A percentile compares a stretch with the other conserved stretches of the same genome.
phyloP scores from a whole-genome alignment of 2,797 vertebrate genomes.

The Arnoldichthys spilopterus region DNA sequence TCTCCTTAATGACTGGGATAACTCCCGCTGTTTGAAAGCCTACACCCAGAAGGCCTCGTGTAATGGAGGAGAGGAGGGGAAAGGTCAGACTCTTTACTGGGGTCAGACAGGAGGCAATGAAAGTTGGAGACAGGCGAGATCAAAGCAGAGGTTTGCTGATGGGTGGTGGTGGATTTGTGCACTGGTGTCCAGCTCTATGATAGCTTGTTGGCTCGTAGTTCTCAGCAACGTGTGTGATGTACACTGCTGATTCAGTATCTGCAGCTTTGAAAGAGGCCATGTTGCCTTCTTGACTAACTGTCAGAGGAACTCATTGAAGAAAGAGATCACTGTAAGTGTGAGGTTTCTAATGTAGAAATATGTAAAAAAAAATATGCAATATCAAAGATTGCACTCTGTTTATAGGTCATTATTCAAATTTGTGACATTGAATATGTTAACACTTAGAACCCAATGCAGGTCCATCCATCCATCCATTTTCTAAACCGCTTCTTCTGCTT shows the following conservation, averaged over 20 bases:
- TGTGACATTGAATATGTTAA: too few relatives aligned
- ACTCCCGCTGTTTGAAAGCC: constrained; percentile 55
- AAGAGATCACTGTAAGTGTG: not conserved
- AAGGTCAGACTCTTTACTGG: constrained; percentile 57
- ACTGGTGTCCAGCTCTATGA: not conserved
- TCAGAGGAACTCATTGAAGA: not conserved
- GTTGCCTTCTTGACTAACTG: not conserved
- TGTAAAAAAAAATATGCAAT: too few relatives aligned
- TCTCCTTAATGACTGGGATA: constrained; percentile 54
- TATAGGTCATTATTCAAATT: too few relatives aligned
- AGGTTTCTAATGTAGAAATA: too few relatives aligned
- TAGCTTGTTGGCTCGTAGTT: constrained; percentile 6
- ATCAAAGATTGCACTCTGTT: too few relatives aligned
- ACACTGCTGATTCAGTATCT: not conserved
- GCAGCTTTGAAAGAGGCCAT: not conserved
- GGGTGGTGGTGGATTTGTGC: constrained; percentile 28
- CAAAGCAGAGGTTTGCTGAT: constrained; percentile 49
- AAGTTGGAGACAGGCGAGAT: constrained; percentile 55
- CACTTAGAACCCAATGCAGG: too few relatives aligned
- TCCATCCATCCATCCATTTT: too few relatives aligned
- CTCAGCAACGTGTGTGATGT: not conserved
- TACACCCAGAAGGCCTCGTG: constrained; percentile 51
- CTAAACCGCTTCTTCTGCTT: too few relatives aligned
- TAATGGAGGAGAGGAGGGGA: constrained; percentile 55
- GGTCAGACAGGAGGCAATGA: constrained; percentile 60